Evolutionary conservation across 2,888 invertebrate species (phyloP), one percentile per base, ranked within the genome.

Genomic region (Drosophila multiciliata): DNA sequence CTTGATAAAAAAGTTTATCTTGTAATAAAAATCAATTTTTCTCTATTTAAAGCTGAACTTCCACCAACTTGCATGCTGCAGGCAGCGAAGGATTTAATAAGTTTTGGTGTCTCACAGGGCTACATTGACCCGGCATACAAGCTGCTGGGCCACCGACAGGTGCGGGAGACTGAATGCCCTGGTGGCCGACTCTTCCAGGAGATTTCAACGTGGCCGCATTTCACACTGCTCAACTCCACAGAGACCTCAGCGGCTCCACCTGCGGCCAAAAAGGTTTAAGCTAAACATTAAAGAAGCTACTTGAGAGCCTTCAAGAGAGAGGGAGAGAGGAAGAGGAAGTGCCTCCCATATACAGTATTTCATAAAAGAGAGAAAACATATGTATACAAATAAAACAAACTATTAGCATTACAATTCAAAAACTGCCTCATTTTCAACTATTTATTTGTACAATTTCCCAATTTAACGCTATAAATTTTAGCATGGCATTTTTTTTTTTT

Each of bases 111-210:
- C 0, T 90, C 93, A 11, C 92, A 94, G n/a, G 95, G 95, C 1
- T 94, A 94, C 89, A 95, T 96, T 29, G 91, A 93, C 26, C 88
- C 93, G 0, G 93, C 95, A 75, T 96, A 95, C 89, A 94, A 94
- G 64, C 92, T 96, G 40, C 92, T 96, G 20, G 96, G 96, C 0
- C 96, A 96, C 91, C 92, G 94, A 48, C 95, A 95, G 87, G 95
- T 94, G 11, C 92, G 94, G 49, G 93, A 93, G 20, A 96, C 96
- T 0, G 95, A 95, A 78, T 96, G 96, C 77, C 96, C 96, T 0
- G 96, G 96, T 0, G 93, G 93, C 3, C 93, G 94, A 0, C 93
- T 96, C 0, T 94, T 94, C 73, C 85, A 94, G 6, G 94, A 95
- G 79, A 95, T 96, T 53, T 93, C 94, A 2, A 94, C 93, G 0